These are phyloP conservation scores for Phaonia tiefii DNA, from an alignment of 2,888 invertebrate genomes.

Conservation along the genomic window DNA sequence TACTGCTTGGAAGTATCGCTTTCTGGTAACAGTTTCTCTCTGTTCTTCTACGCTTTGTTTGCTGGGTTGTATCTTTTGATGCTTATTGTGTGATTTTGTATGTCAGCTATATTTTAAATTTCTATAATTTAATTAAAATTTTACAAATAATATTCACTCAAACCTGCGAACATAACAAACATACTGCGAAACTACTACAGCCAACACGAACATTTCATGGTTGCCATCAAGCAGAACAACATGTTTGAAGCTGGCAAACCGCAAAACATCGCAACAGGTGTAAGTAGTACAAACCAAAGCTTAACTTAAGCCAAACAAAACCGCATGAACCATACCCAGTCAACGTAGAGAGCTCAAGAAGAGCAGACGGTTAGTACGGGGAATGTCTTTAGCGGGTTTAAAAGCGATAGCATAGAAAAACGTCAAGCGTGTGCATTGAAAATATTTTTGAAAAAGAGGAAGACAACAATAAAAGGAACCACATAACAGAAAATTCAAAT, in stretches of 20 bases:
- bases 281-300: constrained; percentile 43
- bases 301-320: constrained; percentile 32
- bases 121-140: too few species aligned
- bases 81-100: too few species aligned
- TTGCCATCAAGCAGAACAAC: not conserved
- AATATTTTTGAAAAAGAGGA: not conserved
- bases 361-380: constrained; percentile 27
- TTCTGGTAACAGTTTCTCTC: too few species aligned
- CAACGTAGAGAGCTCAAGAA: constrained; percentile 49
- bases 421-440: too few species aligned
- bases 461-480: not conserved
- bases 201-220: not conserved
- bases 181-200: too few species aligned
- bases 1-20: too few species aligned
- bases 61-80: too few species aligned
- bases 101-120: too few species aligned
- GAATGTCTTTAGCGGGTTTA: not conserved
- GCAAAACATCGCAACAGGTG: constrained; percentile 47
- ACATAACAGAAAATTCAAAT: constrained; percentile 14
- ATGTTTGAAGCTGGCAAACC: constrained; percentile 35
- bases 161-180: too few species aligned
- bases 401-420: not conserved
- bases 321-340: constrained; percentile 48
- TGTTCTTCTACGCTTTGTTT: too few species aligned
- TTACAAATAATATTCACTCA: too few species aligned